Percentiles rank a stretch among this genome's conserved stretches.
phyloP scores from a whole-genome alignment of 2,113 vertebrate genomes.

The Dasyurus viverrinus region DNA sequence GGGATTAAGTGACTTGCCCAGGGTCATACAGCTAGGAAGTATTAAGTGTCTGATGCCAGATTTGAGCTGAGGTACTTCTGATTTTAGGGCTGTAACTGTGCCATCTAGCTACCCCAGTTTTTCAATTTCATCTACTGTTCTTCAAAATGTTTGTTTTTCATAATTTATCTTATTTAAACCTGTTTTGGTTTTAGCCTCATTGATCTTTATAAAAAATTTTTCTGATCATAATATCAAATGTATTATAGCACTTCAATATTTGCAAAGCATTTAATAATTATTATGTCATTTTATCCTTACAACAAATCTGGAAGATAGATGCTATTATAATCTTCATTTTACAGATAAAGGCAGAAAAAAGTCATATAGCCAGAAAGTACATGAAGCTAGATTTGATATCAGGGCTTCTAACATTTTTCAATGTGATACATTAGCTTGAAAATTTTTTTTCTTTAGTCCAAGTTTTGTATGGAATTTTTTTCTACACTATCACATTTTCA shows the following conservation, averaged over 20 bases:
- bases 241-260: not conserved
- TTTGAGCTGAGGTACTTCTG: too few relatives aligned
- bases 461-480: not conserved
- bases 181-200: not conserved
- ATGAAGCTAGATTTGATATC: not conserved
- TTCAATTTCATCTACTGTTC: not conserved
- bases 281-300: not conserved
- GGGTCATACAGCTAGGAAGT: too few relatives aligned
- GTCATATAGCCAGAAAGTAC: not conserved
- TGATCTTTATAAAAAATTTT: not conserved
- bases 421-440: not conserved
- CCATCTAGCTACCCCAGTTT: not conserved
- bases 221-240: not conserved
- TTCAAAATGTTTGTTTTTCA: not conserved
- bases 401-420: too few relatives aligned
- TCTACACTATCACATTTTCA: not conserved
- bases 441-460: not conserved
- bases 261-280: not conserved
- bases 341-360: not conserved
- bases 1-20: too few relatives aligned
- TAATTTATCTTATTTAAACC: not conserved
- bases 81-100: too few relatives aligned
- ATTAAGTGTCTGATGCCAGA: too few relatives aligned
- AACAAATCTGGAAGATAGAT: not conserved
- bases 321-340: not conserved